Percentiles rank a stretch among this genome's conserved stretches.
phyloP scores from a whole-genome alignment of 2,888 invertebrate genomes.

The Marronus borbonicus region DNA sequence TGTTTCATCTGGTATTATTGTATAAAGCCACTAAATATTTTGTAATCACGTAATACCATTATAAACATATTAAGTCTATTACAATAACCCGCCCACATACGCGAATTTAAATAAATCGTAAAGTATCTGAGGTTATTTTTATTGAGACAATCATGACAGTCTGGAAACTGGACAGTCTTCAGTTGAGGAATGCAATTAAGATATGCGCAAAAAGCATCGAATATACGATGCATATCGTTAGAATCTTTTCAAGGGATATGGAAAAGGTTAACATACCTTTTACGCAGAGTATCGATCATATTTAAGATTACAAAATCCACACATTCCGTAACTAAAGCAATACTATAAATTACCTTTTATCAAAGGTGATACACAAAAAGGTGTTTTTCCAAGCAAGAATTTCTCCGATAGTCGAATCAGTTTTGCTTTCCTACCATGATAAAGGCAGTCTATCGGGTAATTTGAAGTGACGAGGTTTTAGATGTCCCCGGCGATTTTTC shows the following conservation, averaged over 20 bases:
- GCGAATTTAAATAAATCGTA: background rate
- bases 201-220: too few species aligned
- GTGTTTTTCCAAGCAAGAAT: background rate
- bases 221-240: too few species aligned
- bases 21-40: background rate
- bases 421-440: too few species aligned
- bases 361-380: background rate
- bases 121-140: background rate
- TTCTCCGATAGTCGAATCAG: constrained; percentile 1
- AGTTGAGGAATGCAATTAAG: too few species aligned
- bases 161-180: background rate
- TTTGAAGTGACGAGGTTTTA: too few species aligned
- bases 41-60: constrained; percentile 10
- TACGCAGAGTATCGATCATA: background rate
- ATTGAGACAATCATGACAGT: background rate
- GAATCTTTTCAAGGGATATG: background rate
- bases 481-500: background rate
- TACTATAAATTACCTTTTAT: constrained; percentile 7
- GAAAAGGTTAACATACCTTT: background rate
- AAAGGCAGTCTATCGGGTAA: too few species aligned
- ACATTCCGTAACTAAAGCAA: constrained; percentile 8
- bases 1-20: too few species aligned
- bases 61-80: background rate
- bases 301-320: constrained; percentile 16
- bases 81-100: background rate